Conservation (phyloP, 1,140 invertebrate species). For the Tetranychus cinnabarinus region DNA sequence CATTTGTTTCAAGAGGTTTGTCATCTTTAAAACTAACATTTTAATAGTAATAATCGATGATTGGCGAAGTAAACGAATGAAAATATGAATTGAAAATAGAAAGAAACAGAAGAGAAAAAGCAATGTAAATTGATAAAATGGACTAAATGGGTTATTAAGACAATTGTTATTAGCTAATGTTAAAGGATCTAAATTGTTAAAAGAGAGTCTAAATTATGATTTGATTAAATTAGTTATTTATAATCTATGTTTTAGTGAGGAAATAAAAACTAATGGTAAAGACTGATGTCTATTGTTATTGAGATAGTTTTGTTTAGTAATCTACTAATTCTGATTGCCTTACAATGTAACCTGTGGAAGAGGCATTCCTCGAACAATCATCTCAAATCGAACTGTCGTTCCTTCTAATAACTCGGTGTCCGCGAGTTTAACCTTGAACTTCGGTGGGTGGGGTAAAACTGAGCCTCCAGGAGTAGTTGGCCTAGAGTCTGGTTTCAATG, state of each 20-base stretch:
- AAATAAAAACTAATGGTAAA: too few relatives aligned
- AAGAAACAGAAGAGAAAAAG: too few relatives aligned
- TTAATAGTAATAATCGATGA: too few relatives aligned
- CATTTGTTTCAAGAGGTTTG: conserved; percentile 37
- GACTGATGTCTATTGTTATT: too few relatives aligned
- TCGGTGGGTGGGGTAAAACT: conserved; percentile 17
- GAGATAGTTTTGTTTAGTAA: not conserved
- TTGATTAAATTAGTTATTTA: too few relatives aligned
- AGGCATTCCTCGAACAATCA: conserved; percentile 63
- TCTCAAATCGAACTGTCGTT: conserved; percentile 64
- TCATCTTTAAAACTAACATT: conserved; percentile 51
- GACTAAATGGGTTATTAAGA: too few relatives aligned
- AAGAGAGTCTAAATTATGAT: too few relatives aligned
- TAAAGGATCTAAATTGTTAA: too few relatives aligned
- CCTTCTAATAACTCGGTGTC: conserved; percentile 64
- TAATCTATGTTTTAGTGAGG: too few relatives aligned
- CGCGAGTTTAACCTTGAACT: conserved; percentile 54
- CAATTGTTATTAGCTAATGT: too few relatives aligned
- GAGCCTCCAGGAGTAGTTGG: conserved; percentile 17
- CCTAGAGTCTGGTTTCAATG: conserved; percentile 1
- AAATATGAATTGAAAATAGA: not conserved
- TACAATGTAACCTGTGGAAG: conserved; percentile 62
- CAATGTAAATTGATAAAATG: too few relatives aligned
- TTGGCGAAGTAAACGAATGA: not conserved
- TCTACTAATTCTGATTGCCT: conserved; percentile 21